Evolutionary conservation across 2,797 vertebrate genomes (phyloP).

Genomic region (Gorsachius magnificus): DNA sequence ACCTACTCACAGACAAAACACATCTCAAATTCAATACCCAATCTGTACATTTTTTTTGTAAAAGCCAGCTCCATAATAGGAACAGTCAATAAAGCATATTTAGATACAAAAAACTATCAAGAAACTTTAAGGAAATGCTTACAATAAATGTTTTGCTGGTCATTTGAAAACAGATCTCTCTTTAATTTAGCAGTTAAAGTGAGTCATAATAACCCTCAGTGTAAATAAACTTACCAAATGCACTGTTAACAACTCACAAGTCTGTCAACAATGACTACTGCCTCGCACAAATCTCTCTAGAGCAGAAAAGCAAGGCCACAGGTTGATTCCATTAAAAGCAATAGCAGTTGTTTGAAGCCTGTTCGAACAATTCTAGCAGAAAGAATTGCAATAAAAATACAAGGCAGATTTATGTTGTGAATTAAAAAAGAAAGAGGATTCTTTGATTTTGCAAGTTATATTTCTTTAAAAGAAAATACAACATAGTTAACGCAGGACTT

Average conservation of each 20-base stretch:
- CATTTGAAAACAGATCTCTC: background rate
- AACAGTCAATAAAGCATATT: background rate
- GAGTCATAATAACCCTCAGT: background rate
- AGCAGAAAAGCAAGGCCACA: background rate
- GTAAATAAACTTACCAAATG: background rate
- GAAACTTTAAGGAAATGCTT: background rate
- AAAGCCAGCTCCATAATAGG: background rate
- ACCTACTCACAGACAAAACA: background rate
- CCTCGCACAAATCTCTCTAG: background rate
- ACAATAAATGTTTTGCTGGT: background rate
- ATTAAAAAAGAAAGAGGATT: background rate
- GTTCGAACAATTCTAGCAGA: background rate
- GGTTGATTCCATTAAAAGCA: background rate
- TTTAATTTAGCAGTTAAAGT: background rate
- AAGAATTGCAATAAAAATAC: background rate
- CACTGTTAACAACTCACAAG: background rate
- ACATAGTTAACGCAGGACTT: background rate
- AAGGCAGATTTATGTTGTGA: background rate
- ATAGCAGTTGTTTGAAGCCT: background rate
- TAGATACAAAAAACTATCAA: background rate
- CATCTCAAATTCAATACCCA: background rate
- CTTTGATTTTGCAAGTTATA: background rate
- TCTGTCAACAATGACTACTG: background rate
- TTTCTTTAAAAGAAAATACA: background rate
- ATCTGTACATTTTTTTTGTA: background rate